These are phyloP conservation scores for Globodera ellingtonae DNA, from an alignment of 1,140 invertebrate genomes.

Conservation along the genomic window DNA sequence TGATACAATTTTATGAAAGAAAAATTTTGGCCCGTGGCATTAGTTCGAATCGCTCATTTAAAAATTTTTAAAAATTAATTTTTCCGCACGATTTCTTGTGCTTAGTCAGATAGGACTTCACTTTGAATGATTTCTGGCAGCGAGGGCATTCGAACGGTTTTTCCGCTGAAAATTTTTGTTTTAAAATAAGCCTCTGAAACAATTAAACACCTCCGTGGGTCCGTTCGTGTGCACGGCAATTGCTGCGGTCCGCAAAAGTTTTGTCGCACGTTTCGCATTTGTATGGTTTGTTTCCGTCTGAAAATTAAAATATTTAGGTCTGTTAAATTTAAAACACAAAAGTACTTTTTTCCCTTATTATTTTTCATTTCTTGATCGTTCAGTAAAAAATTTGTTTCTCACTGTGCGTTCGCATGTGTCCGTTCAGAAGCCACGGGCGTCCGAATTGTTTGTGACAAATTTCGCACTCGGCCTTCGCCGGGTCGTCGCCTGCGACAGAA, in stretches of 20 bases:
- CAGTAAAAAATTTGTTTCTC: not conserved
- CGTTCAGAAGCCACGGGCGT: constrained; percentile 24
- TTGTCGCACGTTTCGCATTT: constrained; percentile 7
- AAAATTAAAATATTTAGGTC: not conserved
- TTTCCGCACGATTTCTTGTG: constrained; percentile 18
- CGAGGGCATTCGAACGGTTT: constrained; percentile 15
- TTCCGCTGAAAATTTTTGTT: constrained; percentile 12
- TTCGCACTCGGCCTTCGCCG: not conserved
- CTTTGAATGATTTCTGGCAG: constrained; percentile 20
- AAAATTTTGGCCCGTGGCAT: not conserved
- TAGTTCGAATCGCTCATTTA: not conserved
- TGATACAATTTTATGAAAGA: not conserved
- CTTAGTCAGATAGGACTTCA: constrained; percentile 25
- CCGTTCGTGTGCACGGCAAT: constrained; percentile 24
- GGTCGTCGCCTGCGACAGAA: not conserved
- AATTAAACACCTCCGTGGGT: constrained; percentile 6
- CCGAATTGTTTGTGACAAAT: constrained; percentile 22
- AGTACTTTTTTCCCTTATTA: no score
- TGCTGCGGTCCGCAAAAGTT: constrained; percentile 21
- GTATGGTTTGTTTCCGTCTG: constrained; percentile 23
- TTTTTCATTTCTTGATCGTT: no score
- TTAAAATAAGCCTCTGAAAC: not conserved
- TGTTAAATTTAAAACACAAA: no score
- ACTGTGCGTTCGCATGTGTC: constrained; percentile 22
- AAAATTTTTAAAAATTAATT: not conserved